phyloP scores from a whole-genome alignment of 2,888 invertebrate species.

The Blera fallax region DNA sequence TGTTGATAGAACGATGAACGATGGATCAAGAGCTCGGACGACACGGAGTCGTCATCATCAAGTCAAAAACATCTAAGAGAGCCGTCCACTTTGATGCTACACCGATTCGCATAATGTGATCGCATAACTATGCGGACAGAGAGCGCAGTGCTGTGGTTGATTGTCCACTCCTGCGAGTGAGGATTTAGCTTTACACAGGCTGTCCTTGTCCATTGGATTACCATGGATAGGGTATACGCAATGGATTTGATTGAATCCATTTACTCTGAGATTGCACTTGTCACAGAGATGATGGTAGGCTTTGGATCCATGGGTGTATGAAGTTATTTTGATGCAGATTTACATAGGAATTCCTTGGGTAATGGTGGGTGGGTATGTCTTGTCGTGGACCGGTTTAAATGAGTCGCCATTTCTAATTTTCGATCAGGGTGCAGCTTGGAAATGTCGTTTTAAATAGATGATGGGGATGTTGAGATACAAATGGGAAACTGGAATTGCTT shows the following conservation, averaged over 20 bases:
- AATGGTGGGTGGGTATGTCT: conserved; percentile 47
- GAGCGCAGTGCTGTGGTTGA: conserved; percentile 19
- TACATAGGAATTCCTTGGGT: conserved; percentile 59
- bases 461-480: too few species aligned
- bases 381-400: conserved; percentile 16
- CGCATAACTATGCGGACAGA: conserved; percentile 65
- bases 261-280: conserved; percentile 50
- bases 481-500: too few species aligned
- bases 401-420: conserved; percentile 29
- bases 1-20: conserved; percentile 49
- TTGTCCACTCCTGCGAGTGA: conserved; percentile 8
- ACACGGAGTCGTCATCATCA: conserved; percentile 74
- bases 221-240: conserved; percentile 5
- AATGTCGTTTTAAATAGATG: too few species aligned
- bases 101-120: conserved; percentile 73
- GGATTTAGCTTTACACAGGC: neutral
- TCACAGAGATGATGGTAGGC: conserved; percentile 51
- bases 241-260: conserved; percentile 65
- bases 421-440: too few species aligned
- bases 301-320: conserved; percentile 29
- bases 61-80: conserved; percentile 74
- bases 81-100: conserved; percentile 74
- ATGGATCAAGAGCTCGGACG: conserved; percentile 46
- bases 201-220: conserved; percentile 44
- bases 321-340: conserved; percentile 64